Evolutionary conservation across 2,797 vertebrate genomes (phyloP).

Genomic region (Atherinosoma microstoma): DNA sequence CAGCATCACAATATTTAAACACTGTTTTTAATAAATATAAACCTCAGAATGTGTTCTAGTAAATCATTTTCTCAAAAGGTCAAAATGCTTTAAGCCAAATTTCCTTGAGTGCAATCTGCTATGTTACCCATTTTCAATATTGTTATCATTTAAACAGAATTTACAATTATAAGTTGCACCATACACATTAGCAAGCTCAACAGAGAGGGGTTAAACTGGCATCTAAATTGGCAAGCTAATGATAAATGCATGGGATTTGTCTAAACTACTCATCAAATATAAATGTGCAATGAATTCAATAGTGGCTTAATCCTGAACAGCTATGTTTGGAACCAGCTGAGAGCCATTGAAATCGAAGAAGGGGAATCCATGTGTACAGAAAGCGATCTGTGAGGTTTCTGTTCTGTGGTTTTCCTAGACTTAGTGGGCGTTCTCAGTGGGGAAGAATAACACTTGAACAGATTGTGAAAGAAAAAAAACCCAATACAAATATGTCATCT

Average conservation of each 20-base stretch:
- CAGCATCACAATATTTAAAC: conserved; percentile 31
- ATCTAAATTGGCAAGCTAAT: conserved; percentile 71
- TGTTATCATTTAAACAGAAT: conserved; percentile 71
- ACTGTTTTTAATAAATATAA: conserved; percentile 28
- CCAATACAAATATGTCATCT: conserved; percentile 23
- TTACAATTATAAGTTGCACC: conserved; percentile 66
- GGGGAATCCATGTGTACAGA: conserved; percentile 11
- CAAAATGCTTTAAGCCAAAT: conserved; percentile 48
- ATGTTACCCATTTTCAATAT: conserved; percentile 53
- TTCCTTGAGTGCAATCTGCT: conserved; percentile 43
- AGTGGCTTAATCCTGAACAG: conserved; percentile 36
- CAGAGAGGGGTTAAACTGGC: conserved; percentile 57
- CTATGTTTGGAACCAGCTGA: conserved; percentile 48
- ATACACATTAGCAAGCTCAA: conserved; percentile 67
- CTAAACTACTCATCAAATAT: conserved; percentile 79
- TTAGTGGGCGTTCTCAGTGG: conserved; percentile 37
- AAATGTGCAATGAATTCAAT: conserved; percentile 73
- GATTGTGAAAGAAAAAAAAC: conserved; percentile 13
- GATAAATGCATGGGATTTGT: conserved; percentile 77
- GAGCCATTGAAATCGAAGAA: conserved; percentile 1
- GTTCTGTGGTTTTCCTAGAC: conserved; percentile 19
- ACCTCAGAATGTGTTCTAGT: conserved; percentile 15
- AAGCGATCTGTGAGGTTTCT: conserved; percentile 4
- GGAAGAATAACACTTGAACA: conserved; percentile 38
- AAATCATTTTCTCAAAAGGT: conserved; percentile 37